These are phyloP conservation scores for Trachelus troglodyta DNA, from an alignment of 2,888 invertebrate genomes.

Conservation along the genomic window DNA sequence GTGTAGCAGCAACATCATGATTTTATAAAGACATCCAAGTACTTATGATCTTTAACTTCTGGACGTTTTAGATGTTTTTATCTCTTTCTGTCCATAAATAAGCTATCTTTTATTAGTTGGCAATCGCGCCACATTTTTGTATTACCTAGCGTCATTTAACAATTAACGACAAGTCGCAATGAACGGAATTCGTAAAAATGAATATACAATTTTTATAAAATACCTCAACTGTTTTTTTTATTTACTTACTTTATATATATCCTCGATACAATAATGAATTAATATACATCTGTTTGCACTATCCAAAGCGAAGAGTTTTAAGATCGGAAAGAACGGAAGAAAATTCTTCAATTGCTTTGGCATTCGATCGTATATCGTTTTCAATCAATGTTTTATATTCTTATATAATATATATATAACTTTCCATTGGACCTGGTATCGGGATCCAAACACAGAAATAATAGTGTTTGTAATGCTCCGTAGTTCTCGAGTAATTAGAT, in stretches of 20 bases:
- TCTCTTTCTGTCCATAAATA: not conserved
- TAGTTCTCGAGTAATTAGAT: not conserved
- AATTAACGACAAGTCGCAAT: not conserved
- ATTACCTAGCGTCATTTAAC: not conserved
- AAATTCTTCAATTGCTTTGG: not conserved
- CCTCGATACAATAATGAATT: conserved; percentile 47
- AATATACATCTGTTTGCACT: conserved; percentile 41
- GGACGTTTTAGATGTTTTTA: not conserved
- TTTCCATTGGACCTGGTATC: not conserved
- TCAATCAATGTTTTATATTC: not conserved
- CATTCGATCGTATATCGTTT: not conserved
- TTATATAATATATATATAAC: not conserved
- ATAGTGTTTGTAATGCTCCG: not conserved
- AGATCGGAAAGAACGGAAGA: conserved; percentile 2
- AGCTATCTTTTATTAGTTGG: not conserved
- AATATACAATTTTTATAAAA: conserved; percentile 47
- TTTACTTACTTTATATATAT: conserved; percentile 44
- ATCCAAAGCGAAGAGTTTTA: conserved; percentile 30
- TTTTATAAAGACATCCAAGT: not conserved
- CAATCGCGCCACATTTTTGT: not conserved
- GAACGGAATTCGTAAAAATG: not conserved
- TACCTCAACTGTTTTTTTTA: conserved; percentile 55
- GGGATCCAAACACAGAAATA: not conserved
- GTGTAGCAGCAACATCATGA: not conserved
- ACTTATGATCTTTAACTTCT: not conserved